Percentiles rank a stretch among this genome's conserved stretches.
These are phyloP conservation scores for Paguma larvata DNA, from an alignment of 2,797 vertebrate genomes.

Conservation along the genomic window DNA sequence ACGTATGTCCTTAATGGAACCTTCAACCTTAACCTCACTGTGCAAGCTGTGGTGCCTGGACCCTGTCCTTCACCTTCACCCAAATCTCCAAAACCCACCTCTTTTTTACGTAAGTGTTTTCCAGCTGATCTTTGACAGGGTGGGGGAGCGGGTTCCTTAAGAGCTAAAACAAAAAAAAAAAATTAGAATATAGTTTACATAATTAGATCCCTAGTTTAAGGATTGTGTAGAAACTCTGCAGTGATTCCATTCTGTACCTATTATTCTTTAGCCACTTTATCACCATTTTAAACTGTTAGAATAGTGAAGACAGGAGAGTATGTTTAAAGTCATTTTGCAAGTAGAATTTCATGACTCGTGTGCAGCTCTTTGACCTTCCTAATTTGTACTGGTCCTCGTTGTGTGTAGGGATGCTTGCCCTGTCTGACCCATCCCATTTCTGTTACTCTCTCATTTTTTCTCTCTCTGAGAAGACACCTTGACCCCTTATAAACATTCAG, in stretches of 20 bases:
- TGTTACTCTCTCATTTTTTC: not conserved
- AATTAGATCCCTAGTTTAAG: not conserved
- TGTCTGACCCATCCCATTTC: not conserved
- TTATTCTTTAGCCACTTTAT: not conserved
- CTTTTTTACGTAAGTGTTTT: constrained; percentile 82
- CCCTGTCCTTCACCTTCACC: constrained; percentile 89
- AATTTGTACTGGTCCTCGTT: not conserved
- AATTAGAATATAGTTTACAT: not conserved
- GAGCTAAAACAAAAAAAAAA: not conserved
- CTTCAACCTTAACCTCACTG: constrained; percentile 92
- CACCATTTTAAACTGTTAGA: not conserved
- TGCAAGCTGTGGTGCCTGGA: constrained; percentile 92
- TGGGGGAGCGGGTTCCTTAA: not conserved
- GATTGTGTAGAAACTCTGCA: not conserved
- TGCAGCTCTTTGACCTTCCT: not conserved
- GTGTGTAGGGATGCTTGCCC: not conserved
- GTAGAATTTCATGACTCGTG: not conserved
- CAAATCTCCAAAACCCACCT: constrained; percentile 80
- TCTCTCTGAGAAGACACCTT: not conserved
- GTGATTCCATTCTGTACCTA: not conserved
- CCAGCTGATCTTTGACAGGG: not conserved
- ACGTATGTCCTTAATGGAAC: constrained; percentile 91
- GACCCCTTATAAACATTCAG: not conserved
- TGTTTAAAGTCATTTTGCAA: not conserved
- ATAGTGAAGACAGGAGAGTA: not conserved